Conservation (phyloP, 1,140 invertebrate genomes). For the Brachionus calyciflorus region DNA sequence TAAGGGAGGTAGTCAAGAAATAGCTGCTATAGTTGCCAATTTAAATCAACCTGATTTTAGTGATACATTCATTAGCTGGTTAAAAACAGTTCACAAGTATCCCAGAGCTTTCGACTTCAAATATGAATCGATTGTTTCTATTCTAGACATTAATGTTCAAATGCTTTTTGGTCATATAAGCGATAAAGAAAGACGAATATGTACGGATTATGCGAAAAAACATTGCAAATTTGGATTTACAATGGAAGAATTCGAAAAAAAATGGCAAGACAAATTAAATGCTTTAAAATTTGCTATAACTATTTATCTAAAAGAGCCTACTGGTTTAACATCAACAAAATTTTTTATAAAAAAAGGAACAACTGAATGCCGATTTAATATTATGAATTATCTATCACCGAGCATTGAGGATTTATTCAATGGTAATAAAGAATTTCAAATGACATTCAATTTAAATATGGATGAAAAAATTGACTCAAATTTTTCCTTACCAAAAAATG, state of each 20-base stretch:
- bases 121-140: conserved; percentile 36
- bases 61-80: conserved; percentile 19
- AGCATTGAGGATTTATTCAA: background rate
- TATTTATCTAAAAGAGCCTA: conserved; percentile 38
- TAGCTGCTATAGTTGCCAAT: conserved; percentile 43
- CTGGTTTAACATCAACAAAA: conserved; percentile 41
- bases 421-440: background rate
- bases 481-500: background rate
- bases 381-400: conserved; percentile 38
- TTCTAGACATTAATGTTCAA: conserved; percentile 20
- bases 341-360: conserved; percentile 37
- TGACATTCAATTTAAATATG: conserved; percentile 16
- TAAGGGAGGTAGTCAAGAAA: conserved; percentile 42
- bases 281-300: conserved; percentile 42
- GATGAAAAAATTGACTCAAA: conserved; percentile 1
- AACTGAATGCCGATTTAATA: conserved; percentile 18
- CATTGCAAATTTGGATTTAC: conserved; percentile 44
- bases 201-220: conserved; percentile 20
- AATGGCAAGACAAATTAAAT: conserved; percentile 7
- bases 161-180: background rate
- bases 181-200: conserved; percentile 6
- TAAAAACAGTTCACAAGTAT: conserved; percentile 43
- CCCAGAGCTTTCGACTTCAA: conserved; percentile 40
- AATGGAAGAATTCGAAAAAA: conserved; percentile 30
- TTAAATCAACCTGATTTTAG: conserved; percentile 33